Percentiles rank a stretch among this genome's conserved stretches.
These are phyloP conservation scores for Ranitomeya variabilis DNA, from an alignment of 2,113 vertebrate genomes.

Conservation along the genomic window DNA sequence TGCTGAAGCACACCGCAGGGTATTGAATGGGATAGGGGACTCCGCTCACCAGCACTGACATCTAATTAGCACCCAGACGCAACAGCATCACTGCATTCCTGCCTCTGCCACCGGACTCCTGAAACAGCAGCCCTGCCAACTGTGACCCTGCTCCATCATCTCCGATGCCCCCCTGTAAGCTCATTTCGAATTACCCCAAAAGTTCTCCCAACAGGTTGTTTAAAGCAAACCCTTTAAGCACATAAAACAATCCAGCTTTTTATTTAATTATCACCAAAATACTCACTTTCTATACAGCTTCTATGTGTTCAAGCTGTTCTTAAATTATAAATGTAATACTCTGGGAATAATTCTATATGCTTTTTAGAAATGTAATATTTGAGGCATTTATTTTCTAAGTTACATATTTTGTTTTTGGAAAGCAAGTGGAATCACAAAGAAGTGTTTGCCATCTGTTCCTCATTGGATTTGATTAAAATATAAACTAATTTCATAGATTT, in stretches of 20 bases:
- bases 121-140: no score
- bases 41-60: no score
- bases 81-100: no score
- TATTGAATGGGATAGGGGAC: no score
- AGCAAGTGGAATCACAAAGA: neutral
- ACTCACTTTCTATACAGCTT: neutral
- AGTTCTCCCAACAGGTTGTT: no score
- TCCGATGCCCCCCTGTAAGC: no score
- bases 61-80: no score
- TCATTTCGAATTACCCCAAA: no score
- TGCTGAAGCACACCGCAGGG: no score
- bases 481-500: slow-evolving; percentile 38
- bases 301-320: neutral
- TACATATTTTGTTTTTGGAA: neutral
- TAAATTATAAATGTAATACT: neutral
- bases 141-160: no score
- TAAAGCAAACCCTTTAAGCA: neutral
- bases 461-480: slow-evolving; percentile 27
- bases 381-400: neutral
- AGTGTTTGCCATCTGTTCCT: slow-evolving; percentile 32
- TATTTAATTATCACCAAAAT: neutral
- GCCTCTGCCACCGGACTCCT: no score
- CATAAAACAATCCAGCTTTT: neutral
- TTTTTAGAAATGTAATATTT: neutral
- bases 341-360: neutral